Evolutionary conservation across 2,888 invertebrate species (phyloP).

Genomic region (Neoaliturus tenellus): DNA sequence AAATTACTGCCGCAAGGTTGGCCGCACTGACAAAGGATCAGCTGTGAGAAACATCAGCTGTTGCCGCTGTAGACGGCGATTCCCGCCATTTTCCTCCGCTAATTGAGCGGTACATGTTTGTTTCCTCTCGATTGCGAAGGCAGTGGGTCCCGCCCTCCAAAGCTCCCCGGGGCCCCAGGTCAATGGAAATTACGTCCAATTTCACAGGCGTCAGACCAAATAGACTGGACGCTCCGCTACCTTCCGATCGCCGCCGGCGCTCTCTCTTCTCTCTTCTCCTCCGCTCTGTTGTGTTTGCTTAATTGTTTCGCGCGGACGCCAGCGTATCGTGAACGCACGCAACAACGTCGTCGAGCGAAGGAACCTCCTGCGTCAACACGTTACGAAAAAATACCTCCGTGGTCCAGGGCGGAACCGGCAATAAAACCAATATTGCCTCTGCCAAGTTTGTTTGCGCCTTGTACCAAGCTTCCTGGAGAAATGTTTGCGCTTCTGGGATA

Average conservation of each 20-base stretch:
- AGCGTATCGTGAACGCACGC: neutral
- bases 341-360: neutral
- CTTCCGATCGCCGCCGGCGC: conserved; percentile 16
- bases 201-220: conserved; percentile 49
- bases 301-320: neutral
- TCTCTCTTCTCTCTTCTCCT: neutral
- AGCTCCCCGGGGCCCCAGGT: conserved; percentile 8
- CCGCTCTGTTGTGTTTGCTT: conserved; percentile 16
- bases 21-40: conserved; percentile 4
- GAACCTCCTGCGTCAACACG: neutral
- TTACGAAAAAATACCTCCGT: neutral
- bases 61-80: neutral
- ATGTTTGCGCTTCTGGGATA: neutral
- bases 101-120: conserved; percentile 36
- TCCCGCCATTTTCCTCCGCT: conserved; percentile 34
- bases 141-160: neutral
- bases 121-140: neutral
- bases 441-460: neutral
- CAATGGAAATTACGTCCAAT: conserved; percentile 54
- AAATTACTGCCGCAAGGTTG: neutral
- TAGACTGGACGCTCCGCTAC: conserved; percentile 37
- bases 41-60: conserved; percentile 27
- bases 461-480: neutral
- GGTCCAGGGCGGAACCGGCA: neutral
- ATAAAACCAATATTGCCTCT: conserved; percentile 17